phyloP scores from a whole-genome alignment of 2,797 vertebrate species.

The Anguilla marmorata region DNA sequence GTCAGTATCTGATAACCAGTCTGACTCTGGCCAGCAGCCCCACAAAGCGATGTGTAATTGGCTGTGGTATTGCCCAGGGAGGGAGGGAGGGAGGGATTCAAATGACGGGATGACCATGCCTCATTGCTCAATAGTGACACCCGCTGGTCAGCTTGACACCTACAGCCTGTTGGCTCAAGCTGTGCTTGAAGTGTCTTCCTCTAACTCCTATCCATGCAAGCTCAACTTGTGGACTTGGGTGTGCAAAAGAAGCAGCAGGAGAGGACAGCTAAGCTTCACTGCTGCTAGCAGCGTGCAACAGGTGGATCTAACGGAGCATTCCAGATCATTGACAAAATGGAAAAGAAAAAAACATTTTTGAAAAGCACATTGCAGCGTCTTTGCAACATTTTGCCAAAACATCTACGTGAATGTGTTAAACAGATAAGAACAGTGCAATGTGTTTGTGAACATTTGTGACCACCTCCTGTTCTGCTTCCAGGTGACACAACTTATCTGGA shows the following conservation, averaged over 20 bases:
- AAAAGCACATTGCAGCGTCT: background rate
- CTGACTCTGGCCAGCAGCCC: too few species aligned
- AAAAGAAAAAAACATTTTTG: background rate
- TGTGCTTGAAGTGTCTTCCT: background rate
- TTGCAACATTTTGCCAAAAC: background rate
- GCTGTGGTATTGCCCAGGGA: too few species aligned
- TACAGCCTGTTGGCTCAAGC: background rate
- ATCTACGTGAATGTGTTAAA: background rate
- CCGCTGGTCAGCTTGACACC: background rate
- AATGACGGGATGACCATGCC: too few species aligned
- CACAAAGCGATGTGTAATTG: too few species aligned
- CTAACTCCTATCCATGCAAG: background rate
- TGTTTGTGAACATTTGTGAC: background rate
- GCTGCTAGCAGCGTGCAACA: background rate
- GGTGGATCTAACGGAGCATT: background rate
- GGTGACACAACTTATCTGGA: slow-evolving; percentile 86
- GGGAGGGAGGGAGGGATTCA: too few species aligned
- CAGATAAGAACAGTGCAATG: background rate
- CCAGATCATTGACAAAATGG: background rate
- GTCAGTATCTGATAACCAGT: too few species aligned
- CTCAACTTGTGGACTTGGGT: background rate
- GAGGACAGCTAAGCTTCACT: background rate
- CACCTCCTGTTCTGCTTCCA: slow-evolving; percentile 57
- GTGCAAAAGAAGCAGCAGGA: background rate
- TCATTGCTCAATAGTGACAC: too few species aligned